These are phyloP conservation scores for Typhlichthys eigenmanni DNA, from an alignment of 2,797 vertebrate genomes.

Conservation along the genomic window DNA sequence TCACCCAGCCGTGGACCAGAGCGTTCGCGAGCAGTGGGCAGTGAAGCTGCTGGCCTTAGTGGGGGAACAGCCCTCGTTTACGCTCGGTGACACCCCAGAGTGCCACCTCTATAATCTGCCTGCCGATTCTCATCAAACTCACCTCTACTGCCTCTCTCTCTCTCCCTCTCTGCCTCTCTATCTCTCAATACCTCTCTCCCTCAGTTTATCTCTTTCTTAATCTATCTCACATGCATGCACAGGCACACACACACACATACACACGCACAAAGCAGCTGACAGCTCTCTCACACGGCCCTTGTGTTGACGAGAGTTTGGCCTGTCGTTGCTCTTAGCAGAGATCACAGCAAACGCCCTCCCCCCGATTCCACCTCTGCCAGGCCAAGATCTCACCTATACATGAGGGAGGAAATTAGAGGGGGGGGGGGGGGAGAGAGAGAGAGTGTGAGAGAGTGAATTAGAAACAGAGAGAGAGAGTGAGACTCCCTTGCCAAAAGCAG, in stretches of 20 bases:
- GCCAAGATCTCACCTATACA: neutral
- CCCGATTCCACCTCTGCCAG: slow-evolving; percentile 33
- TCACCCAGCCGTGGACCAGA: slow-evolving; percentile 18
- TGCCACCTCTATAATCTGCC: slow-evolving; percentile 68
- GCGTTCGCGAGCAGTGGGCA: no score
- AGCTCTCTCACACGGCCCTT: slow-evolving; percentile 32
- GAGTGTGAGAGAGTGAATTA: no score
- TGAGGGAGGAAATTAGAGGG: no score
- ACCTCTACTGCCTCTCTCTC: slow-evolving; percentile 10
- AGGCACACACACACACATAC: slow-evolving; percentile 1
- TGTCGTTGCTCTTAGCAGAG: slow-evolving; percentile 49
- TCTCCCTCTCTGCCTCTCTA: neutral
- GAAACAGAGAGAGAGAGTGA: no score
- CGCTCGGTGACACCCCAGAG: slow-evolving; percentile 50
- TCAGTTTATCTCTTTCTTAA: no score
- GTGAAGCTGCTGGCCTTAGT: no score
- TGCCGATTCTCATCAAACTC: slow-evolving; percentile 70
- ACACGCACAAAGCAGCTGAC: slow-evolving; percentile 26
- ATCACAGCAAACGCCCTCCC: slow-evolving; percentile 62
- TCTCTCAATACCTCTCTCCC: neutral
- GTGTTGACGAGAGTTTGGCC: slow-evolving; percentile 45
- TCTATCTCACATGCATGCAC: slow-evolving; percentile 4
- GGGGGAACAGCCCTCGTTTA: neutral
- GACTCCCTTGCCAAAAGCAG: no score
- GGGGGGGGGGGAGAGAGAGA: no score